Percentiles rank a stretch among this genome's conserved stretches.
These are phyloP conservation scores for Helicolenus hilgendorfi DNA, from an alignment of 2,797 vertebrate species.

Conservation along the genomic window DNA sequence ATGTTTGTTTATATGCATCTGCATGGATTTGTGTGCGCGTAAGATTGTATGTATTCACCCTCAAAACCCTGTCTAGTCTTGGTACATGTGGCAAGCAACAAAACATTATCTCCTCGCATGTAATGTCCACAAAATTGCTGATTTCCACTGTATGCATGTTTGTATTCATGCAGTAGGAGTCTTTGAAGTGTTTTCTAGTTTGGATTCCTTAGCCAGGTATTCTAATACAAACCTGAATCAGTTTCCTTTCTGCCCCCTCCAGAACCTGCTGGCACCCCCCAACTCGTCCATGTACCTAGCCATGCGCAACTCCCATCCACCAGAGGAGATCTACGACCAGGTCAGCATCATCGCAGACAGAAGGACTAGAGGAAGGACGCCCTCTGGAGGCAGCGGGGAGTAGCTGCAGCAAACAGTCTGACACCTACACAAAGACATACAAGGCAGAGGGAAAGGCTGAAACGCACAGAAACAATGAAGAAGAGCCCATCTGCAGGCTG, in stretches of 20 bases:
- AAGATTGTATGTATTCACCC: neutral
- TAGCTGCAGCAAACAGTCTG: neutral
- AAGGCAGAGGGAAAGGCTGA: neutral
- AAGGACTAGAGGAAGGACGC: neutral
- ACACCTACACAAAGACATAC: neutral
- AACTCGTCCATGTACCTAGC: conserved; percentile 23
- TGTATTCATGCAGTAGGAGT: neutral
- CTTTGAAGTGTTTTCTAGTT: neutral
- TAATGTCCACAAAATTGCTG: neutral
- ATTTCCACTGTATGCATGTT: neutral
- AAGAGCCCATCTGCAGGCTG: neutral
- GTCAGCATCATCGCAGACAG: conserved; percentile 42
- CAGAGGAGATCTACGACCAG: conserved; percentile 62
- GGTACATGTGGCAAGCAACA: neutral
- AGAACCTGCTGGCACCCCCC: conserved; percentile 39
- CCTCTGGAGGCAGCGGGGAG: neutral
- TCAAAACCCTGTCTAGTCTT: neutral
- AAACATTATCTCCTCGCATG: neutral
- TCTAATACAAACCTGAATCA: neutral
- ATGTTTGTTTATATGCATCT: neutral
- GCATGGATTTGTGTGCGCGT: neutral
- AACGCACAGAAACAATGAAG: neutral
- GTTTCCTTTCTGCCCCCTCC: neutral
- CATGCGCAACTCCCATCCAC: conserved; percentile 29
- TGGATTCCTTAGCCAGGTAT: neutral